Percentiles rank a stretch among this genome's conserved stretches.
phyloP scores from a whole-genome alignment of 92 coral and sea anemone genomes.

The Umimayanthus kanabou region DNA sequence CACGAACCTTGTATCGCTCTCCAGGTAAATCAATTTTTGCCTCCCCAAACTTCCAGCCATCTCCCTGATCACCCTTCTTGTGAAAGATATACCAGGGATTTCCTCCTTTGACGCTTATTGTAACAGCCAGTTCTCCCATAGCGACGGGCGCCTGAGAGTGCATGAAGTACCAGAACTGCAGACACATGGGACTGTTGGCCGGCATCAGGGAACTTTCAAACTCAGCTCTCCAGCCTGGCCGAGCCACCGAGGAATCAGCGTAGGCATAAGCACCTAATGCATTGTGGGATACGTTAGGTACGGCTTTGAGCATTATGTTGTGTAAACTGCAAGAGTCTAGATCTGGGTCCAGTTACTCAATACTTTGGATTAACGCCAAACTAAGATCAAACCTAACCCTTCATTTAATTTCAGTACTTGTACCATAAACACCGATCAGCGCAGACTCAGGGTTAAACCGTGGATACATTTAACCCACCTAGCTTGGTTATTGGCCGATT shows the following conservation, averaged over 20 bases:
- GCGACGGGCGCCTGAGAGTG: constrained; percentile 4
- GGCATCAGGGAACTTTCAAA: constrained; percentile 20
- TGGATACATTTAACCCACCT: no score
- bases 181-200: constrained; percentile 25
- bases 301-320: no score
- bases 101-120: background rate
- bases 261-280: background rate
- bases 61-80: constrained; percentile 15
- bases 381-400: no score
- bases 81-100: constrained; percentile 14
- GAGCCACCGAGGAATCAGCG: no score
- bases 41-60: constrained; percentile 30
- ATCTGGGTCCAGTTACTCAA: no score
- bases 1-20: background rate
- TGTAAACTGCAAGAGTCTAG: no score
- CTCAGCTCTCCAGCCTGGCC: background rate
- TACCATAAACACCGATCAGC: no score
- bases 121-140: constrained; percentile 24
- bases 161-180: background rate
- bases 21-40: constrained; percentile 28
- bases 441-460: no score
- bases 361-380: no score
- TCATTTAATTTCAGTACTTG: no score
- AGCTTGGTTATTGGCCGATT: no score
- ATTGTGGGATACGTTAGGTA: background rate